Conservation (phyloP, 2,113 vertebrate species). For the Clinocottus analis region DNA sequence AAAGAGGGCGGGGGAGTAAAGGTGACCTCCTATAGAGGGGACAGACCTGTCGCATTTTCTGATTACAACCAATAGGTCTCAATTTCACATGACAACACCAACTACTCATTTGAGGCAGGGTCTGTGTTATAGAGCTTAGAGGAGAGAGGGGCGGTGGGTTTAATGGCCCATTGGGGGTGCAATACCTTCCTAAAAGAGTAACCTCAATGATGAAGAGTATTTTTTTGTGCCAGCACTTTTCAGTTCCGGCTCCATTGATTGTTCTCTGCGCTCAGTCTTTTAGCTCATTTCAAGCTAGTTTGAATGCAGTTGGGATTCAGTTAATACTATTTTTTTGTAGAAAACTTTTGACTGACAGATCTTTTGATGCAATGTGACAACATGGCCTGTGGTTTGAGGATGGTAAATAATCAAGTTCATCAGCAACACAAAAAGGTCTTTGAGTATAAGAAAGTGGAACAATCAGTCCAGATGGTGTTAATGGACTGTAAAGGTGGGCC, state of each 20-base stretch:
- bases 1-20: constrained; percentile 51
- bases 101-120: constrained; percentile 67
- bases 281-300: neutral
- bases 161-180: constrained; percentile 61
- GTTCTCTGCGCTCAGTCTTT: neutral
- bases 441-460: neutral
- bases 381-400: neutral
- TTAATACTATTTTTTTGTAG: neutral
- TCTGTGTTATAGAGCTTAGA: constrained; percentile 60
- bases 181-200: constrained; percentile 54
- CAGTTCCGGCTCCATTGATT: neutral
- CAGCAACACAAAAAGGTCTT: neutral
- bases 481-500: constrained; percentile 9
- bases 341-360: constrained; percentile 4
- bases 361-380: constrained; percentile 12
- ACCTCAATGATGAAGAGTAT: constrained; percentile 43
- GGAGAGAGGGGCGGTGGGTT: constrained; percentile 42
- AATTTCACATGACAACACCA: constrained; percentile 76
- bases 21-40: constrained; percentile 65
- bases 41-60: constrained; percentile 65
- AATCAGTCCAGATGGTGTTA: neutral
- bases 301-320: neutral
- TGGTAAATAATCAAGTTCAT: constrained; percentile 12
- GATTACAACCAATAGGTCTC: constrained; percentile 79
- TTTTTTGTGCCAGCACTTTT: constrained; percentile 45